Evolutionary conservation across 2,113 vertebrate genomes (phyloP).

Genomic region (Sinosuthora webbiana): DNA sequence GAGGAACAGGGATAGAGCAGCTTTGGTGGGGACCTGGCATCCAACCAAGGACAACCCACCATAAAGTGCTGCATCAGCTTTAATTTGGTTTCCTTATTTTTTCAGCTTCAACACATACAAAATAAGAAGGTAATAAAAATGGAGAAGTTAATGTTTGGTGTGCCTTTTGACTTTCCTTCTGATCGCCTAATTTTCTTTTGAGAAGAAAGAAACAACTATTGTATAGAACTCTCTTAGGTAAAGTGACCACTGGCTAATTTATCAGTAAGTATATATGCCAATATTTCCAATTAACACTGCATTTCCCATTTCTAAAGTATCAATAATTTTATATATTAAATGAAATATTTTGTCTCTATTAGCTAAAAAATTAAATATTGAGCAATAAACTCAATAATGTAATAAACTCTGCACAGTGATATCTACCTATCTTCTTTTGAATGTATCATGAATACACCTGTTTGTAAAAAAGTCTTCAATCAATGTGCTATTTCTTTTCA

Average conservation of each 20-base stretch:
- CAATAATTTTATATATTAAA: not conserved
- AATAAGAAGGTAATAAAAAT: not conserved
- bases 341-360: not conserved
- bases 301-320: not conserved
- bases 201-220: not conserved
- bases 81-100: not conserved
- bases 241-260: not conserved
- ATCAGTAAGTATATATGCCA: not conserved
- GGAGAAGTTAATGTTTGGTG: not conserved
- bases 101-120: not conserved
- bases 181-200: not conserved
- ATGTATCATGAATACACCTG: not conserved
- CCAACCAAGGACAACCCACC: not conserved
- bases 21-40: not conserved
- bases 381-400: not conserved
- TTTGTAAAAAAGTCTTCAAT: not conserved
- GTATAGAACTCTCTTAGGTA: not conserved
- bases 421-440: not conserved
- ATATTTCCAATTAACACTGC: not conserved
- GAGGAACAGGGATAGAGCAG: not conserved
- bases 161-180: not conserved
- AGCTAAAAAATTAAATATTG: not conserved
- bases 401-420: not conserved
- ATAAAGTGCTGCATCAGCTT: not conserved
- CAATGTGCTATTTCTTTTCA: not conserved